Percentiles rank a stretch among this genome's conserved stretches.
Evolutionary conservation across 2,113 vertebrate genomes (phyloP).

Genomic region (Heteronetta atricapilla): DNA sequence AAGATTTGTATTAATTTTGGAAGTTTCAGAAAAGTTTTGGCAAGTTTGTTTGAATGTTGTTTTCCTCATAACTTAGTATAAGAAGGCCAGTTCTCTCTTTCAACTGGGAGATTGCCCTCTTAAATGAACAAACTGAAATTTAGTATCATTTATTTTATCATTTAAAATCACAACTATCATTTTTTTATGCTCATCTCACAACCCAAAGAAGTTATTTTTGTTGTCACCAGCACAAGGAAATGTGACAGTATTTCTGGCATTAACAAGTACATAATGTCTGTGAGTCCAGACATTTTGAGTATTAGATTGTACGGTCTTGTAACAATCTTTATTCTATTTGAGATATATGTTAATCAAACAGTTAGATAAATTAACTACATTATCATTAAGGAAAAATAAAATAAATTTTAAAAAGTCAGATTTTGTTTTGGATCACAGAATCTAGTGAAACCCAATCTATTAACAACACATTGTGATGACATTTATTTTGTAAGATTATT

Average conservation of each 20-base stretch:
- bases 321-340: constrained; percentile 18
- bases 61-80: neutral
- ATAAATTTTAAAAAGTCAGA: neutral
- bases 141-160: neutral
- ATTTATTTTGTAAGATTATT: neutral
- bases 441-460: neutral
- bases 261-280: neutral
- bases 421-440: neutral
- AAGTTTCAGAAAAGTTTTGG: neutral
- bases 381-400: neutral
- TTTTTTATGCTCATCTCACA: neutral
- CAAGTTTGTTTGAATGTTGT: neutral
- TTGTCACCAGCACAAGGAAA: neutral
- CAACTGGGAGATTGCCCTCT: neutral
- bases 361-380: constrained; percentile 31
- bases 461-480: neutral
- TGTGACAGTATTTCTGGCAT: neutral
- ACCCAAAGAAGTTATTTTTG: neutral
- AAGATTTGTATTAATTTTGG: neutral
- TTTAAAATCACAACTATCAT: neutral
- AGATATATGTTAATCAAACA: neutral
- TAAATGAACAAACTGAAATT: neutral
- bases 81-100: neutral
- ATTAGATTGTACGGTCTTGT: neutral
- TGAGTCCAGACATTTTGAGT: constrained; percentile 26